Evolutionary conservation across 2,113 vertebrate genomes (phyloP), one percentile per base, ranked within the genome.

Genomic region (Mustelus asterias): DNA sequence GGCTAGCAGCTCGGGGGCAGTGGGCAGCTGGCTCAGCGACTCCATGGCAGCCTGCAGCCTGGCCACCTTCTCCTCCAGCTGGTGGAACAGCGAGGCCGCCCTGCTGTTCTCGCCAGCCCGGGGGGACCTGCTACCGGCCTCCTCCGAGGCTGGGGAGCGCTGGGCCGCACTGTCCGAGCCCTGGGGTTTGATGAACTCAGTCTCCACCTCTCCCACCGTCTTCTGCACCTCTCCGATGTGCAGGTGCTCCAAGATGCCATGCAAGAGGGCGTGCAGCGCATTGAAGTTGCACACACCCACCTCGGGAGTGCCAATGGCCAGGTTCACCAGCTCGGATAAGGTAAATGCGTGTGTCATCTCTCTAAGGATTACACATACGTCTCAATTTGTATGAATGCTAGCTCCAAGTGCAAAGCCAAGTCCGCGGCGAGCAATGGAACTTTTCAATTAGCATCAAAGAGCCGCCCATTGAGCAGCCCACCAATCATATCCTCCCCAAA

Each of bases 221-320:
- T 86, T 96, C 20, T 18, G 9, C 3, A 96, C 89, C 0, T 97
- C 95, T 0, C 69, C 94, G 7, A 97, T 72, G 0, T 96, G 58
- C 22, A 97, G 96, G n/a, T 97, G 97, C 0, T 97, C 97, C 96
- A 97, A 96, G 37, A 98, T 96, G 41, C 97, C 96, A 0, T 97
- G 97, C 6, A 97, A 96, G 70, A 97, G 89, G 2, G 97, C 69
- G 2, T 97, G 96, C 76, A 97, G 96, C 83, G 97, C 96, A 0
- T 96, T 96, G 78, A 97, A 97, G 96, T 97, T 97, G 41, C 97
- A 96, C 4, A 96, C 95, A 26, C 97, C 96, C 0, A 96, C 83
- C 3, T 96, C 96, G 0, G 97, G 97, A 0, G 97, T 96, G 90
- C 97, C 96, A 6, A 97, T 96, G 24, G 97, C 97, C 0, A 97